Evolutionary conservation across 2,113 vertebrate genomes (phyloP).

Genomic region (Colossoma macropomum): DNA sequence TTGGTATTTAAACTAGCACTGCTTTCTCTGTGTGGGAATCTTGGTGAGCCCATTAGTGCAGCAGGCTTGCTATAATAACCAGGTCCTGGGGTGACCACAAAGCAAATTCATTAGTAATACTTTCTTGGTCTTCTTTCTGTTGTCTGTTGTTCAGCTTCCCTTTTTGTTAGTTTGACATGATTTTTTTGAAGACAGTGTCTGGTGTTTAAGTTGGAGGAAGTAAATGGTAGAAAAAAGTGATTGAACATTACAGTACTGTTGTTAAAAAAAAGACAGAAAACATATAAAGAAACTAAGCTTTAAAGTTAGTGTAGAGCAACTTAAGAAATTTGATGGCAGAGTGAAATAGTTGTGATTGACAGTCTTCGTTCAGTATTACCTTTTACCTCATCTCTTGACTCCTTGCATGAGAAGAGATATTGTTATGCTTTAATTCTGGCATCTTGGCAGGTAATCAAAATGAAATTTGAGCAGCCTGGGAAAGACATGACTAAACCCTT

Average conservation of each 20-base stretch:
- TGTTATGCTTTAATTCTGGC: constrained; percentile 18
- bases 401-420: constrained; percentile 33
- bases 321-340: not conserved
- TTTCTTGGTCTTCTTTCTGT: no score
- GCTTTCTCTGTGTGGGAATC: no score
- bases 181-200: no score
- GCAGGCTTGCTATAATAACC: no score
- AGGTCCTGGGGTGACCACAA: no score
- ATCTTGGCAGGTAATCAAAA: constrained; percentile 47
- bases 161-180: no score
- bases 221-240: no score
- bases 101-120: no score
- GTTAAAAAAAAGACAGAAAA: constrained; percentile 1
- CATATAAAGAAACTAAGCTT: not conserved
- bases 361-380: constrained; percentile 12
- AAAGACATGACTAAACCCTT: constrained; percentile 39
- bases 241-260: not conserved
- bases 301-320: not conserved
- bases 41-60: no score
- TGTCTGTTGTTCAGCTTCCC: no score
- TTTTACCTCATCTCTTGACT: constrained; percentile 40
- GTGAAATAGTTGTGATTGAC: constrained; percentile 31
- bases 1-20: no score
- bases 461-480: constrained; percentile 46
- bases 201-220: no score